Evolutionary conservation across 2,797 vertebrate genomes (phyloP), one percentile per base, ranked within the genome.

Genomic region (Bovichtus variegatus): DNA sequence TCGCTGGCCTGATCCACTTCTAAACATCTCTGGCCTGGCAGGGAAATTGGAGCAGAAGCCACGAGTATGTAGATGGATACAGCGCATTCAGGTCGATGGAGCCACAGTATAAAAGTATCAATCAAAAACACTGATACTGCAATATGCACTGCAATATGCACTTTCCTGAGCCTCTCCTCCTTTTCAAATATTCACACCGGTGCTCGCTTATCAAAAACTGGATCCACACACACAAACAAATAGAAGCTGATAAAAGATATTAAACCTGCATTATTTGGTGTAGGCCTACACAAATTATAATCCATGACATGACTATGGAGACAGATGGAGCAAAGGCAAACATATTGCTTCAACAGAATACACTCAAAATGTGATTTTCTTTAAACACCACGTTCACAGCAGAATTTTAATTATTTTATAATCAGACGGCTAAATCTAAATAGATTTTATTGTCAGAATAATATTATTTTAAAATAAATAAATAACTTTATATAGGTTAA

Each of bases 121-220:
- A 85, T 88, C 83, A 66, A 18, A 76, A 44, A 70, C 53, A 59
- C 50, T 31, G 59, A 60, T 84, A 60, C 31, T 34, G 51, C 31
- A 36, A 13, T 16, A 36, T 34, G 31, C 31, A 34, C 68, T 25
- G 49, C 62, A 36, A 50, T 34, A 5, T 57, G 55, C 71, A 46
- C 67, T 71, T 64, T 50, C 19, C 43, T 29, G 2, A 55, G 41
- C 41, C 31, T 71, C 38, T 49, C 2, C 18, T 53, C 51, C 59
- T 62, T 71, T 46, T 40, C 2, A 71, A 21, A 67, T 43, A 59
- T 40, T 21, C 58, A 25, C 57, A 73, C 55, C 15, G 31, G 8
- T 6, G 4, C 6, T 4, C 43, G 9, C 41, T 4, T 2, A 38
- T 38, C 4, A 66, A 43, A 46, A 71, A 59, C 15, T 43, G 47